Evolutionary conservation across 2,888 invertebrate species (phyloP).

Genomic region (Coleophora deauratella): DNA sequence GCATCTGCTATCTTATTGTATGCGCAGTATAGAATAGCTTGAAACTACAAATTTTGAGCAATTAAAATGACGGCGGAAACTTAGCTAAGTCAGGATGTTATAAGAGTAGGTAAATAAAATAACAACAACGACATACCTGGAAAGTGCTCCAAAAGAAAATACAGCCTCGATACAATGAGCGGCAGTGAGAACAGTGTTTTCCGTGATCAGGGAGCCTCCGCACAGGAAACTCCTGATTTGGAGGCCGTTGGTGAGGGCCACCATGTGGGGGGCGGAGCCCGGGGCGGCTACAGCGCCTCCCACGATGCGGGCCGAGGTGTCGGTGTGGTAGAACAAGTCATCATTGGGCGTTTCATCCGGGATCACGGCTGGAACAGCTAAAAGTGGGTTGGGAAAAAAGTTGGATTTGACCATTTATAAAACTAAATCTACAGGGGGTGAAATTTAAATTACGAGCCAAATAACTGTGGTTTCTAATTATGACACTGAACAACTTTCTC

Average conservation of each 20-base stretch:
- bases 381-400: constrained; percentile 4
- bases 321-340: constrained; percentile 35
- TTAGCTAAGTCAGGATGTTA: no score
- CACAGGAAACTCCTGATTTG: constrained; percentile 34
- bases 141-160: constrained; percentile 24
- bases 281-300: constrained; percentile 34
- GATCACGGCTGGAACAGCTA: constrained; percentile 40
- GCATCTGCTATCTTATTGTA: no score
- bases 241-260: constrained; percentile 30
- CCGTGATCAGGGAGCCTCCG: constrained; percentile 39
- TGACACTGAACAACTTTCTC: no score
- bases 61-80: no score
- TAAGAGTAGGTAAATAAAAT: no score
- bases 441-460: no score
- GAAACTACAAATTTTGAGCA: no score
- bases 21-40: no score
- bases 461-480: no score
- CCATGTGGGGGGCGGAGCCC: constrained; percentile 45
- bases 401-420: no score
- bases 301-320: constrained; percentile 36
- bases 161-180: constrained; percentile 46
- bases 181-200: constrained; percentile 39
- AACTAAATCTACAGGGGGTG: no score
- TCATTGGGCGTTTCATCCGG: constrained; percentile 26
- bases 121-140: no score